These are phyloP conservation scores for Diplodus puntazzo DNA, from an alignment of 2,797 vertebrate species.

Conservation along the genomic window DNA sequence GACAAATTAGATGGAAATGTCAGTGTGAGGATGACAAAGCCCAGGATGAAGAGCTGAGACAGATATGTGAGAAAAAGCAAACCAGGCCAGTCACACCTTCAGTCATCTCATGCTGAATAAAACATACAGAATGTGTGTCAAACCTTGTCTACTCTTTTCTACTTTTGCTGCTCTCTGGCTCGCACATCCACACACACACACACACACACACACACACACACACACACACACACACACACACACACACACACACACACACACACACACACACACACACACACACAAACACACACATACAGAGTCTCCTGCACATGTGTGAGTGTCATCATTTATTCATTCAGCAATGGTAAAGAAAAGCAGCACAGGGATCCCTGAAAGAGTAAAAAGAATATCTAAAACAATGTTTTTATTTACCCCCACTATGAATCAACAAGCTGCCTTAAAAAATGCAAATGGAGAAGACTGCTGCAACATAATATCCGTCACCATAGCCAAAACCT, in stretches of 20 bases:
- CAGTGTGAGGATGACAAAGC: neutral
- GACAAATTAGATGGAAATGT: neutral
- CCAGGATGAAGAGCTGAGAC: neutral
- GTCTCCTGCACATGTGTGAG: neutral
- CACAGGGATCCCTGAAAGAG: neutral
- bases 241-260: constrained; percentile 1
- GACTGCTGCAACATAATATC: neutral
- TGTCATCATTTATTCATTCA: constrained; percentile 10
- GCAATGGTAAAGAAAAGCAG: constrained; percentile 5
- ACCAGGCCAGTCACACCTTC: neutral
- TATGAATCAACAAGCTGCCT: too few relatives aligned
- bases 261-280: neutral
- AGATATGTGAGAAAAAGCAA: constrained; percentile 4
- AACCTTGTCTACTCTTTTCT: neutral
- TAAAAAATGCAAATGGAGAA: too few relatives aligned
- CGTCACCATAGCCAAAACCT: neutral
- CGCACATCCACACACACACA: neutral
- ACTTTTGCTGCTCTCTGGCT: neutral
- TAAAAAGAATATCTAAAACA: neutral
- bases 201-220: neutral
- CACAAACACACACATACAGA: neutral
- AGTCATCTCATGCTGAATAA: constrained; percentile 1
- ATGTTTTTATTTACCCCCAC: neutral
- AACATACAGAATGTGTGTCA: neutral
- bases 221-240: too few relatives aligned